Conservation (phyloP, 2,888 invertebrate species). For the Hedya salicella region DNA sequence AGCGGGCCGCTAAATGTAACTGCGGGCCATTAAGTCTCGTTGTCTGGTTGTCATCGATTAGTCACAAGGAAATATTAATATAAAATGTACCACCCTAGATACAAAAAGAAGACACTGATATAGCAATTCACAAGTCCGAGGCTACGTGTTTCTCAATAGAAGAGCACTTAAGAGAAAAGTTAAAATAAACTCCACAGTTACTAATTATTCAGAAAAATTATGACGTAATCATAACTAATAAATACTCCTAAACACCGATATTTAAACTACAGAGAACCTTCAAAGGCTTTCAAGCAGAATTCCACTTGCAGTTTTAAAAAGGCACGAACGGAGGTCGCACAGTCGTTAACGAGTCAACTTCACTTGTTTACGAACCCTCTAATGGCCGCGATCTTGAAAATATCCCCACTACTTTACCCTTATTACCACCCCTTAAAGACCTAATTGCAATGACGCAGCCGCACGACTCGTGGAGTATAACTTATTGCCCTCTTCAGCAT, state of each 20-base stretch:
- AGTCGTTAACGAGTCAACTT: constrained; percentile 4
- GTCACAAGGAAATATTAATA: no score
- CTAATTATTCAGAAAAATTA: no score
- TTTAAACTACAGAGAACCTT: background rate
- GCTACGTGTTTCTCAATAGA: no score
- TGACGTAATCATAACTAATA: background rate
- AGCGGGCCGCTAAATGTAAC: no score
- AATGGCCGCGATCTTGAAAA: background rate
- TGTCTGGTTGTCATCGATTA: no score
- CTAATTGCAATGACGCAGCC: background rate
- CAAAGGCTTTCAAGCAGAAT: background rate
- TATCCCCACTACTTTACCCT: background rate
- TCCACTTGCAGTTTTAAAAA: constrained; percentile 3
- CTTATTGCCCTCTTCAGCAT: constrained; percentile 1
- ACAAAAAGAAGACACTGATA: no score
- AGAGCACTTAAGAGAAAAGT: no score
- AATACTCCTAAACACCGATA: background rate
- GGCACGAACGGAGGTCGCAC: background rate
- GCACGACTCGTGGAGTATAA: no score
- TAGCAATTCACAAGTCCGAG: no score
- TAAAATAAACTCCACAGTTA: no score
- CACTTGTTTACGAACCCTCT: constrained; percentile 5
- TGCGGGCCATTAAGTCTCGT: no score
- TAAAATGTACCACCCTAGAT: no score
- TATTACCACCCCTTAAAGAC: background rate